Evolutionary conservation across 2,797 vertebrate genomes (phyloP).

Genomic region (Acipenser ruthenus): DNA sequence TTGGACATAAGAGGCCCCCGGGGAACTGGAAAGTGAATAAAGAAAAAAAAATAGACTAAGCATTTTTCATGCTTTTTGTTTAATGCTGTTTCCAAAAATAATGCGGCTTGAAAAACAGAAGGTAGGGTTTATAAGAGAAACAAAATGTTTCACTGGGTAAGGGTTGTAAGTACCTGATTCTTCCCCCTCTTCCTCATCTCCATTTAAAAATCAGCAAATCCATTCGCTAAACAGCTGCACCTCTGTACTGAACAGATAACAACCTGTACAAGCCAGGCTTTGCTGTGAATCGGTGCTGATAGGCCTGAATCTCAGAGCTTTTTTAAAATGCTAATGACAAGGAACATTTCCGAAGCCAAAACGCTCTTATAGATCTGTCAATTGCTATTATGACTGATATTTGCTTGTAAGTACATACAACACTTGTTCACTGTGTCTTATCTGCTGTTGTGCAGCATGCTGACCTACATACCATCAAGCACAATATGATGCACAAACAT

Average conservation of each 20-base stretch:
- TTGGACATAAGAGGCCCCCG: conserved; percentile 77
- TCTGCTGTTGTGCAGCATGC: conserved; percentile 96
- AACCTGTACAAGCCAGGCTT: conserved; percentile 95
- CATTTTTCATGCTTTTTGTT: conserved; percentile 64
- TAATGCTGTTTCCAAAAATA: conserved; percentile 90
- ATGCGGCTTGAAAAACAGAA: conserved; percentile 76
- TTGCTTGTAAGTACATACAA: conserved; percentile 99
- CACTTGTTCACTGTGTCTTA: conserved; percentile 98
- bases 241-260: conserved; percentile 99
- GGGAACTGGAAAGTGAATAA: conserved; percentile 93
- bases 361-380: conserved; percentile 99
- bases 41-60: conserved; percentile 73
- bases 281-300: conserved; percentile 95
- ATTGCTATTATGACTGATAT: conserved; percentile 99
- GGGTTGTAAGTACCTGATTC: conserved; percentile 98
- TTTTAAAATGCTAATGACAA: conserved; percentile 99
- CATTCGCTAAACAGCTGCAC: conserved; percentile 99
- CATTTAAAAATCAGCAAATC: conserved; percentile 99
- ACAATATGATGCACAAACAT: conserved; percentile 97
- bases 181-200: conserved; percentile 92
- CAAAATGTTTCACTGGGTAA: conserved; percentile 83
- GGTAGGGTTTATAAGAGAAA: conserved; percentile 85
- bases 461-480: conserved; percentile 99
- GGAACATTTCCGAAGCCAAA: conserved; percentile 96
- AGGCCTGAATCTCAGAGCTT: conserved; percentile 99